Base-by-base conservation (phyloP, 1,140 invertebrate species). In the Armadillidium nasatum region DNA sequence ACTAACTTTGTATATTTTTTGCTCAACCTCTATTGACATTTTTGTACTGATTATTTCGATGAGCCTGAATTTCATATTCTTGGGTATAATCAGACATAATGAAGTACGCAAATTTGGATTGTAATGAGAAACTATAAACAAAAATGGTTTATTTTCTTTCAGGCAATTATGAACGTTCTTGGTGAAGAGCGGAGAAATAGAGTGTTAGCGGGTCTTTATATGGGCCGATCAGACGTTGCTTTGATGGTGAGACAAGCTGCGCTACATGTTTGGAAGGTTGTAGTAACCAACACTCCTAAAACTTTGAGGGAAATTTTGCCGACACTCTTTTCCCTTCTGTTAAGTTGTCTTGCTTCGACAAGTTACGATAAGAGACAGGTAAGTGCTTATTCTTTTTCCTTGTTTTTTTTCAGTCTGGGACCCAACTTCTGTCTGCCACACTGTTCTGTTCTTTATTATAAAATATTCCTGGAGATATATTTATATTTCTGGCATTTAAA, bases 241-340 rank as follows among this genome's bases (percentile, higher is more conserved):
- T 85, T 99, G 19, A 93, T 97, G 90, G 98, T 99, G 0, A 88
- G 97, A 0, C 97, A 99, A 87, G 94, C 97, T 0, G 95, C 96
- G 4, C 88, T 98, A 11, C 97, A 99, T 84, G 96, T 98, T 0
- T 98, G 96, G 97, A 99, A 99, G 87, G 89, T 91, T 2, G 94
- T 98, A 9, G 96, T 98, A 0, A 94, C 94, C 0, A 98, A 99
- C 84, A 98, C 96, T 0, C 97, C 97, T 0, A 89, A 94, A 83
- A 99, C 96, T 0, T 85, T 99, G n/a, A 87, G 95, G 71, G 97
- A 99, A 88, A 98, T 99, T 83, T 87, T 99, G 74, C 94, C 95
- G 2, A 97, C 95, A 0, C 85, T 99, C 10, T 99, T 99, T 85
- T 89, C 91, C 23, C 87, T 99, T 0, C 84, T 98, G 43, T 86